Conservation (phyloP, 2,888 invertebrate genomes). For the Fragum fragum region DNA sequence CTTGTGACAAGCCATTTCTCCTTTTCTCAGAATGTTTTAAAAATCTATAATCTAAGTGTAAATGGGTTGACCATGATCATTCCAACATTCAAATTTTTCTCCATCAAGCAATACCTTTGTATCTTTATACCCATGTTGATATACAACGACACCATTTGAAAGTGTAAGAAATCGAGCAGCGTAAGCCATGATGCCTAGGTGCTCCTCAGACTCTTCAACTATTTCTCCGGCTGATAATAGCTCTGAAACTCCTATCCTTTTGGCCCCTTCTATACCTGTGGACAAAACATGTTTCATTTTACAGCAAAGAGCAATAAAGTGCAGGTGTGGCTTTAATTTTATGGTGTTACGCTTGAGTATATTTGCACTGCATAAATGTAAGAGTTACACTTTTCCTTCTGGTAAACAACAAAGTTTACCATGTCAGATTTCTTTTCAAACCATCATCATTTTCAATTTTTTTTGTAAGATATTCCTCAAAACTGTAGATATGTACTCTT, state of each 20-base stretch:
- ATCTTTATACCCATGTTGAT: conserved; percentile 58
- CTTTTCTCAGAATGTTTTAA: too few species aligned
- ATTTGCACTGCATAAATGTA: too few species aligned
- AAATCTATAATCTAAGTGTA: too few species aligned
- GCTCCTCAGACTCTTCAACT: conserved; percentile 97
- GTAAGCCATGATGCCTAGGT: conserved; percentile 99
- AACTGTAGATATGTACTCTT: too few species aligned
- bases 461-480: too few species aligned
- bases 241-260: conserved; percentile 93
- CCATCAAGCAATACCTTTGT: conserved; percentile 44
- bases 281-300: background rate
- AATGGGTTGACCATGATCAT: too few species aligned
- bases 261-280: conserved; percentile 89
- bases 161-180: conserved; percentile 91
- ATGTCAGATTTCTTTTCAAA: too few species aligned
- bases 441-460: too few species aligned
- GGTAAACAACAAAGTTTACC: too few species aligned
- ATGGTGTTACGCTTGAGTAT: conserved; percentile 5
- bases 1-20: too few species aligned
- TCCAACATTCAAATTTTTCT: background rate
- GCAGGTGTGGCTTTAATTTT: background rate
- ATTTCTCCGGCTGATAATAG: conserved; percentile 96
- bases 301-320: background rate
- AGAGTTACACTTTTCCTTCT: too few species aligned
- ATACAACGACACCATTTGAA: conserved; percentile 57